These are phyloP conservation scores for Synodontis membranacea DNA, from an alignment of 2,113 vertebrate species.

Conservation along the genomic window DNA sequence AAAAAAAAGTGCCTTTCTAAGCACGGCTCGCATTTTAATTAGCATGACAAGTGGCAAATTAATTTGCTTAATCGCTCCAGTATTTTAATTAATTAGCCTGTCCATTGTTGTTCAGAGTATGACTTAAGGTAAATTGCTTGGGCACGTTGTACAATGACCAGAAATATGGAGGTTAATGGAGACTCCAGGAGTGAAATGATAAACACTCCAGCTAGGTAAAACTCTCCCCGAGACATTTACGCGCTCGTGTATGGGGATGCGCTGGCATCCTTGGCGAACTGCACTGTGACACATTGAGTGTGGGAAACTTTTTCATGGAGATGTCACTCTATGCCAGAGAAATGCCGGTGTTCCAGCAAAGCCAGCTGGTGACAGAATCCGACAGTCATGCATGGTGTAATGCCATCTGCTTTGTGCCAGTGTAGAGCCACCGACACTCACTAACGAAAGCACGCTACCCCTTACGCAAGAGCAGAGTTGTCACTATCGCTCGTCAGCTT, in stretches of 20 bases:
- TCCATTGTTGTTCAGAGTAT: slow-evolving; percentile 30
- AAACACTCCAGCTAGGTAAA: background rate
- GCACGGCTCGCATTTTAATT: slow-evolving; percentile 32
- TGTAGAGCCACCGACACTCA: slow-evolving; percentile 17
- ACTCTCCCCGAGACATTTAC: background rate
- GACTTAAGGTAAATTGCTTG: slow-evolving; percentile 25
- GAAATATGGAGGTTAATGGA: slow-evolving; percentile 25
- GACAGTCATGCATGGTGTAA: slow-evolving; percentile 42
- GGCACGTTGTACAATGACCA: background rate
- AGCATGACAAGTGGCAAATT: slow-evolving; percentile 35
- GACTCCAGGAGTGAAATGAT: background rate
- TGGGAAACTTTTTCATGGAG: slow-evolving; percentile 37
- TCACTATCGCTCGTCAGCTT: background rate
- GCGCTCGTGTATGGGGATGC: background rate
- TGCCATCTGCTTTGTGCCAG: slow-evolving; percentile 51
- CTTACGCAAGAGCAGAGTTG: slow-evolving; percentile 22
- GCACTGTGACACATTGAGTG: background rate
- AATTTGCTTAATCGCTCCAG: slow-evolving; percentile 45
- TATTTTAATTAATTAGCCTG: slow-evolving; percentile 39
- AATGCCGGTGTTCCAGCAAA: slow-evolving; percentile 17
- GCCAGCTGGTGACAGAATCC: slow-evolving; percentile 46
- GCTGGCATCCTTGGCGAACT: slow-evolving; percentile 11
- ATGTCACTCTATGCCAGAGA: slow-evolving; percentile 41
- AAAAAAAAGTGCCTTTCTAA: slow-evolving; percentile 12
- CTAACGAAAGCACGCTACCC: slow-evolving; percentile 30